Evolutionary conservation across 2,113 vertebrate genomes (phyloP).

Genomic region (Calcarius ornatus): DNA sequence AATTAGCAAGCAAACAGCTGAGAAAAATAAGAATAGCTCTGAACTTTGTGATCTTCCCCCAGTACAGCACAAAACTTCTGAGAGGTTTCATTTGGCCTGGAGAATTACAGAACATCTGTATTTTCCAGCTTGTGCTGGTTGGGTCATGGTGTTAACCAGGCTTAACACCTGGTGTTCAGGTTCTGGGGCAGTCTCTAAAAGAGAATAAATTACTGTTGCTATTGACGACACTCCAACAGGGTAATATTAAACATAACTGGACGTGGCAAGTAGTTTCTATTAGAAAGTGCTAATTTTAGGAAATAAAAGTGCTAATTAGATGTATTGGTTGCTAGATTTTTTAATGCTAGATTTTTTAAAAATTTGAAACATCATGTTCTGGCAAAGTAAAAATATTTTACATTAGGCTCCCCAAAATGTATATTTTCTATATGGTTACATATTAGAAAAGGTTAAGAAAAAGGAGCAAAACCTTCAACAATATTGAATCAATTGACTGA

Average conservation of each 20-base stretch:
- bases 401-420: not conserved
- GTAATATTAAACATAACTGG: not conserved
- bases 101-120: not conserved
- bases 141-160: not conserved
- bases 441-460: not conserved
- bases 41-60: not conserved
- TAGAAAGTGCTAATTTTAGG: not conserved
- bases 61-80: not conserved
- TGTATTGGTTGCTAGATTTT: not conserved
- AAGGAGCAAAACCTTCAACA: not conserved
- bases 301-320: not conserved
- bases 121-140: not conserved
- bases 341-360: too few species aligned
- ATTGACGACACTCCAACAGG: not conserved
- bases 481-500: not conserved
- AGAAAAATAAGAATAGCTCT: not conserved
- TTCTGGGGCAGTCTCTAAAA: not conserved
- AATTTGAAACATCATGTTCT: not conserved
- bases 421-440: not conserved
- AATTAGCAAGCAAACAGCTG: not conserved
- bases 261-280: not conserved
- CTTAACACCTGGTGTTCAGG: not conserved
- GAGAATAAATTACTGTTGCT: conserved; percentile 1
- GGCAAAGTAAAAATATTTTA: not conserved
- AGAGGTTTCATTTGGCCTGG: not conserved